A percentile compares a stretch with the other conserved stretches of the same genome.
phyloP scores from a whole-genome alignment of 2,797 vertebrate species.

The Scolopax rusticola region DNA sequence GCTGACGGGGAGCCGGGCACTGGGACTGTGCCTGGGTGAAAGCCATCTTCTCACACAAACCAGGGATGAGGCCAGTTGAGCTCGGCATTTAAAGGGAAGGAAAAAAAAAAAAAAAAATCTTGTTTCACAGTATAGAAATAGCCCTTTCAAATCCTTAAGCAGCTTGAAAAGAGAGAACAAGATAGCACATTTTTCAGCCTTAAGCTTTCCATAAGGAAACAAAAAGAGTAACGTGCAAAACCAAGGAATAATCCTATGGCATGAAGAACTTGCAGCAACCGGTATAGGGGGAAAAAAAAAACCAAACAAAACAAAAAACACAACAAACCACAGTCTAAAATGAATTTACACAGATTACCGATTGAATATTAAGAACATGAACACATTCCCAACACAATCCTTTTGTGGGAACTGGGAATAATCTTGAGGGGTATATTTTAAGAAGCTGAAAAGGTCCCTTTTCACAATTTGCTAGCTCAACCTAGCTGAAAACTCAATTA shows the following conservation, averaged over 20 bases:
- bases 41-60: neutral
- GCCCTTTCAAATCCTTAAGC: neutral
- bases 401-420: neutral
- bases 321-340: neutral
- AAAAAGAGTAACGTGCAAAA: slow-evolving; percentile 50
- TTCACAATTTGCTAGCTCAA: neutral
- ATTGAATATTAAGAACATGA: slow-evolving; percentile 10
- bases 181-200: slow-evolving; percentile 11
- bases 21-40: neutral
- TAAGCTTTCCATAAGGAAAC: slow-evolving; percentile 47
- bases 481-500: slow-evolving; percentile 25
- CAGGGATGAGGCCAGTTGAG: neutral
- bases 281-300: neutral
- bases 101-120: neutral
- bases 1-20: neutral
- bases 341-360: slow-evolving; percentile 38
- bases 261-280: neutral
- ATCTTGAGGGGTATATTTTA: neutral
- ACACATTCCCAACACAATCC: neutral
- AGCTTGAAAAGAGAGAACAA: slow-evolving; percentile 44
- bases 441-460: slow-evolving; percentile 7
- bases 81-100: neutral
- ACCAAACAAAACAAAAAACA: neutral
- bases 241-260: neutral
- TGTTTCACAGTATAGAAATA: neutral